A percentile compares a stretch with the other conserved stretches of the same genome.
Conservation (phyloP, 2,113 vertebrate genomes). For the Carassius auratus region DNA sequence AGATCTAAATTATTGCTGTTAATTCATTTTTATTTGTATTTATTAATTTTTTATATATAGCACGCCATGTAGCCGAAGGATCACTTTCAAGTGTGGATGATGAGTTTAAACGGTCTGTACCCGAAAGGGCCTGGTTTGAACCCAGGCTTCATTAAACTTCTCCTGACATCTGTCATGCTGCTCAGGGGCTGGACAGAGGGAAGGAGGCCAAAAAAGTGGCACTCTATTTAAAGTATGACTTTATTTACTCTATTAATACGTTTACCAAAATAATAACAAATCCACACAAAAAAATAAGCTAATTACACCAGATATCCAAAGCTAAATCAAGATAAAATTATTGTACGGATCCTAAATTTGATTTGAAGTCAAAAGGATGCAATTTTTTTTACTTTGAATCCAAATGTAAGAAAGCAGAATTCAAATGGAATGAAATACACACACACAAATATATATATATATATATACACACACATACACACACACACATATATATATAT, state of each 20-base stretch:
- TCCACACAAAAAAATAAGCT: not conserved
- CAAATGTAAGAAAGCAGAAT: too few species aligned
- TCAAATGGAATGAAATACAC: too few species aligned
- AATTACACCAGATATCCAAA: not conserved
- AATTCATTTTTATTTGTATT: too few species aligned
- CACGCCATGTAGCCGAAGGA: constrained; percentile 5
- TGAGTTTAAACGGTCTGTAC: constrained; percentile 3
- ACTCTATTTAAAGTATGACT: constrained; percentile 54
- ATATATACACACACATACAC: too few species aligned
- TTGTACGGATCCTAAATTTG: not conserved
- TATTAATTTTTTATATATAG: not conserved
- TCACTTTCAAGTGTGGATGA: constrained; percentile 21
- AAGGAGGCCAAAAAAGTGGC: constrained; percentile 65
- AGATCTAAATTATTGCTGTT: constrained; percentile 27
- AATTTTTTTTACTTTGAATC: too few species aligned
- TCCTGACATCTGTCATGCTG: constrained; percentile 21
- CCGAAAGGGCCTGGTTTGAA: not conserved
- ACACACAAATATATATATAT: too few species aligned
- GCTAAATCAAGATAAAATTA: not conserved
- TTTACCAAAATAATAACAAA: not conserved
- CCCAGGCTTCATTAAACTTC: constrained; percentile 21
- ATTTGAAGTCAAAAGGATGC: not conserved
- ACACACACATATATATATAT: too few species aligned
- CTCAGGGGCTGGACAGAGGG: constrained; percentile 39
- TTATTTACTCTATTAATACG: not conserved